Evolutionary conservation across 2,888 invertebrate species (phyloP).

Genomic region (Cheilosia urbana): DNA sequence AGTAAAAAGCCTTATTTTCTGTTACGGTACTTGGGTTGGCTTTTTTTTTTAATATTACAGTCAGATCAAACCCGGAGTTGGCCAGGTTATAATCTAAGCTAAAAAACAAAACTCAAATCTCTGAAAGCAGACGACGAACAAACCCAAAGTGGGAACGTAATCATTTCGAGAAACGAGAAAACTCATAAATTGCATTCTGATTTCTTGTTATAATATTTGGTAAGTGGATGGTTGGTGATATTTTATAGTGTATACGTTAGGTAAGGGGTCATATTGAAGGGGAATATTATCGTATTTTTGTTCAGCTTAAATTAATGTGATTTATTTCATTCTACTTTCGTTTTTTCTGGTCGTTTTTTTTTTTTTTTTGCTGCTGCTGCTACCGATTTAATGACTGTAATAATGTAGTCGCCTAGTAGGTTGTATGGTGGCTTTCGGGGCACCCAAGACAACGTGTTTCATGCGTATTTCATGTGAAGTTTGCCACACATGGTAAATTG

Average conservation of each 20-base stretch:
- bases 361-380: neutral
- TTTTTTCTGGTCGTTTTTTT: constrained; percentile 4
- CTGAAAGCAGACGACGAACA: constrained; percentile 1
- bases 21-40: neutral
- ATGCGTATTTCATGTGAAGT: constrained; percentile 36
- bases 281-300: constrained; percentile 1
- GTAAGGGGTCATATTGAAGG: constrained; percentile 37
- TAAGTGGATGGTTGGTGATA: constrained; percentile 9
- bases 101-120: neutral
- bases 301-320: constrained; percentile 27
- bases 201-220: constrained; percentile 38
- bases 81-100: neutral
- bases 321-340: constrained; percentile 3
- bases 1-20: neutral
- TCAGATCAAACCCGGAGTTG: neutral
- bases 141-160: constrained; percentile 37
- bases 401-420: neutral
- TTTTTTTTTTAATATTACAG: neutral
- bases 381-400: neutral
- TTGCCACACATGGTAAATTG: constrained; percentile 54
- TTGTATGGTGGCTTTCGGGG: constrained; percentile 19
- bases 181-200: constrained; percentile 11
- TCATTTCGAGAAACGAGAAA: constrained; percentile 2
- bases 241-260: constrained; percentile 19
- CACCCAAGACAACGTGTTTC: constrained; percentile 55